Base-by-base conservation (phyloP, 1,140 invertebrate genomes). In the Cydia strobilella region DNA sequence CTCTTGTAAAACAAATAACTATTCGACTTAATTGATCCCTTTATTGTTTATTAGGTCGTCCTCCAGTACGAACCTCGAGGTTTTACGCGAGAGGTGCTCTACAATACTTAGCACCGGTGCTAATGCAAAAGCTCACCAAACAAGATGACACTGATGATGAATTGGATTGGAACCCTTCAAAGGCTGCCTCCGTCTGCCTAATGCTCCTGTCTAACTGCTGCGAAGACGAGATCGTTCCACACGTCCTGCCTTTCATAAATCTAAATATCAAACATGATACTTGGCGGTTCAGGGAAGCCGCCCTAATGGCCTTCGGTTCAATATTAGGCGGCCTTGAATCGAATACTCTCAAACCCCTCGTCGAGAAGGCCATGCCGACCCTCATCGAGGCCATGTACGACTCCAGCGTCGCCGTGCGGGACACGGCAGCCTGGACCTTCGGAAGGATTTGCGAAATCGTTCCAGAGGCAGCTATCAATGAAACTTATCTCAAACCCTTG, bases 161-260 rank as follows among this genome's bases (percentile, higher is more conserved):
- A 90, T 98, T 99, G 89, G 99, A 99, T 86, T 99, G 99, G 99
- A 99, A 99, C 94, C 99, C 99, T 6, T 97, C 98, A 78, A 99
- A 99, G 94, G 98, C 99, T 5, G 98, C 99, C 27, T 98, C 99
- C 27, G 99, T 99, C n/a, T 99, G 99, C 93, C 93, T 99, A 0
- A 99, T 99, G 98, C 94, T 99, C 15, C 94, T 99, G 78, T 97
- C 99, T 27, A 97, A 98, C 31, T 99, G 99, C 86, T 99, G 98
- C 90, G 98, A 99, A 93, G 98, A 99, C 93, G 97, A 97, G 83
- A 99, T 99, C 81, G 97, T 99, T n/a, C 96, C 95, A 3, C 96
- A 97, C 93, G 98, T 99, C 12, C 93, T 99, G 84, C 98, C 99
- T n/a, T 99, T 99, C 90, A 98, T 99, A 51, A 97, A 98, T 86